These are phyloP conservation scores for Zaprionus lachaisei DNA, from an alignment of 1,140 invertebrate species.

Conservation along the genomic window DNA sequence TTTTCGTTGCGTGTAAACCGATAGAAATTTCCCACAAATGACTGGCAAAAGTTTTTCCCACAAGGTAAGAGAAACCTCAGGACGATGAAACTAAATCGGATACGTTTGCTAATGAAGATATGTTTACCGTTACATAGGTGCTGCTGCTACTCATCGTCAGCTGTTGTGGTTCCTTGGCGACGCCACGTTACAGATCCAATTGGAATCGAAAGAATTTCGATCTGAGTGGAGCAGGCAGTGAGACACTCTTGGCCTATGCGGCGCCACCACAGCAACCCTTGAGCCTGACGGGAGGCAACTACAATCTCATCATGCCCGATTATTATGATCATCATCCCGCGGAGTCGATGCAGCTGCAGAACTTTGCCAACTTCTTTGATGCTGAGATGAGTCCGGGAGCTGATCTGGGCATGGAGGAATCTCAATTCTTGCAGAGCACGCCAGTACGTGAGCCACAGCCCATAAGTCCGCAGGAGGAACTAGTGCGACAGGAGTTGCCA, in stretches of 20 bases:
- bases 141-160: conserved; percentile 17
- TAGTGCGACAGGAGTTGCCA: conserved; percentile 55
- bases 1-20: neutral
- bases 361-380: conserved; percentile 73
- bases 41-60: conserved; percentile 23
- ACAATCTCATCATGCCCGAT: conserved; percentile 78
- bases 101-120: neutral
- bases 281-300: conserved; percentile 57
- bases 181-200: conserved; percentile 58
- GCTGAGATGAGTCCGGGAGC: conserved; percentile 51
- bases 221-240: conserved; percentile 40
- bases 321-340: conserved; percentile 76
- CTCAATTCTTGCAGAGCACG: conserved; percentile 59
- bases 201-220: conserved; percentile 33
- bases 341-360: conserved; percentile 76
- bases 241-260: conserved; percentile 53
- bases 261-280: conserved; percentile 59
- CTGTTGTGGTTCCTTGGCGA: conserved; percentile 17
- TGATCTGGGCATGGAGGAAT: conserved; percentile 77
- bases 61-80: conserved; percentile 44
- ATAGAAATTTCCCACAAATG: conserved; percentile 35
- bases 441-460: conserved; percentile 63
- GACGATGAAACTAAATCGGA: neutral
- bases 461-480: conserved; percentile 48
- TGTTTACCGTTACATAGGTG: neutral